Percentiles rank a stretch among this genome's conserved stretches.
These are phyloP conservation scores for Sander lucioperca DNA, from an alignment of 2,113 vertebrate species.

Conservation along the genomic window DNA sequence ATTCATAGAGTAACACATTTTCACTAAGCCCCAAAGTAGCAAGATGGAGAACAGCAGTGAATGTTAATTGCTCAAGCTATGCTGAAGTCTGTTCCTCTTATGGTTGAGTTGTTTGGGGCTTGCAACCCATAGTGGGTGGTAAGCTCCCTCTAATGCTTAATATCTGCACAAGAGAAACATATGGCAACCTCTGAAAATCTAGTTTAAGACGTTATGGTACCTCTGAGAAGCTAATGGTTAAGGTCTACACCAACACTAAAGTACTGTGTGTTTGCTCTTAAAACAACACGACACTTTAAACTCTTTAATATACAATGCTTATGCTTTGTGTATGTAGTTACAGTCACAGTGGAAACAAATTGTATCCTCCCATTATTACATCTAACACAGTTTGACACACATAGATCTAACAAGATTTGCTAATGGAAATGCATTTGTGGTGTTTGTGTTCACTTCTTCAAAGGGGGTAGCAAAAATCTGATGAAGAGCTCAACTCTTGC, in stretches of 20 bases:
- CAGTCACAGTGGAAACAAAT: slow-evolving; percentile 4
- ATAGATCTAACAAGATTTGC: slow-evolving; percentile 21
- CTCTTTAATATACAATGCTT: slow-evolving; percentile 1
- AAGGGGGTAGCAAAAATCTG: neutral
- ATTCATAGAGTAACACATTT: too few species aligned
- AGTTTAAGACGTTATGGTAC: slow-evolving; percentile 9
- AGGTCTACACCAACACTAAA: neutral
- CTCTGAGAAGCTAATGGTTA: neutral
- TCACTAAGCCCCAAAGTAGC: slow-evolving; percentile 16
- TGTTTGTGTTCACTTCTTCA: slow-evolving; percentile 38
- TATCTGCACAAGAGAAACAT: slow-evolving; percentile 28
- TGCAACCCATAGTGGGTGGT: slow-evolving; percentile 43
- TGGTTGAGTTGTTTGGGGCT: slow-evolving; percentile 48
- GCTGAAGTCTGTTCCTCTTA: slow-evolving; percentile 34
- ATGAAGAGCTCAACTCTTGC: slow-evolving; percentile 45
- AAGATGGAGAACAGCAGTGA: slow-evolving; percentile 32
- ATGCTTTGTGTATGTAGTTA: slow-evolving; percentile 20
- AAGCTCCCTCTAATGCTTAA: slow-evolving; percentile 34
- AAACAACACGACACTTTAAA: neutral
- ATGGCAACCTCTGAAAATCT: slow-evolving; percentile 4
- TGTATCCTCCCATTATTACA: neutral
- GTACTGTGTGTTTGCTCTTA: neutral
- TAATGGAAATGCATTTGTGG: slow-evolving; percentile 38
- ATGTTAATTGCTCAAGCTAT: slow-evolving; percentile 33
- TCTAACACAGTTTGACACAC: slow-evolving; percentile 27